Percentiles rank a stretch among this genome's conserved stretches.
Evolutionary conservation across 2,113 vertebrate genomes (phyloP).

Genomic region (Neogobius melanostomus): DNA sequence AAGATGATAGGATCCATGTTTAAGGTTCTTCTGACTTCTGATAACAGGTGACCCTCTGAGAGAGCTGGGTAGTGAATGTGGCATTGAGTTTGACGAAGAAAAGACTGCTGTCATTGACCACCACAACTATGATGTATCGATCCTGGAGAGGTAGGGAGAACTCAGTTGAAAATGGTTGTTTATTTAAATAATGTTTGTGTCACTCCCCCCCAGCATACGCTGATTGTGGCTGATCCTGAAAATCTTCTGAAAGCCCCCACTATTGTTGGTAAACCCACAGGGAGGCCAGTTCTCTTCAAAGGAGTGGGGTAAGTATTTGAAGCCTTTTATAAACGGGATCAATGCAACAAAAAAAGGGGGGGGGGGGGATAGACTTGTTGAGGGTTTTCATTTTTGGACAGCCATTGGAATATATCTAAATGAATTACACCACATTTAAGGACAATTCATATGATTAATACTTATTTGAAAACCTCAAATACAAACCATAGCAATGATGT

Average conservation of each 20-base stretch:
- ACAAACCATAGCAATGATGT: too few species aligned
- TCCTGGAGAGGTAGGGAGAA: slow-evolving; percentile 85
- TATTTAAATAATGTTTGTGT: background rate
- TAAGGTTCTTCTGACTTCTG: background rate
- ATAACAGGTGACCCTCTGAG: slow-evolving; percentile 90
- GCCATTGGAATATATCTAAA: too few species aligned
- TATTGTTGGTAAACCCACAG: slow-evolving; percentile 86
- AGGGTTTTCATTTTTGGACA: too few species aligned
- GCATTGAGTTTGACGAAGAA: slow-evolving; percentile 98
- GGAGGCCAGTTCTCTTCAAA: slow-evolving; percentile 91
- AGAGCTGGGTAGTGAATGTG: slow-evolving; percentile 96
- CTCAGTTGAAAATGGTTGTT: background rate
- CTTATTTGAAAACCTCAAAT: too few species aligned
- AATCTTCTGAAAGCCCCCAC: slow-evolving; percentile 96
- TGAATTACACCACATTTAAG: too few species aligned
- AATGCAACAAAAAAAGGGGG: too few species aligned
- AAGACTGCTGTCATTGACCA: slow-evolving; percentile 95
- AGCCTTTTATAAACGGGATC: background rate
- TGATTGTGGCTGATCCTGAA: slow-evolving; percentile 90
- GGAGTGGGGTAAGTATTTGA: slow-evolving; percentile 88
- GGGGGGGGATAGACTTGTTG: too few species aligned
- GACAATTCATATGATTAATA: too few species aligned
- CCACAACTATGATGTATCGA: slow-evolving; percentile 93
- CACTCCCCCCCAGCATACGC: slow-evolving; percentile 81
- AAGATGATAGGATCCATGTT: too few species aligned